Evolutionary conservation across 2,888 invertebrate genomes (phyloP).

Genomic region (Callimorpha dominula): DNA sequence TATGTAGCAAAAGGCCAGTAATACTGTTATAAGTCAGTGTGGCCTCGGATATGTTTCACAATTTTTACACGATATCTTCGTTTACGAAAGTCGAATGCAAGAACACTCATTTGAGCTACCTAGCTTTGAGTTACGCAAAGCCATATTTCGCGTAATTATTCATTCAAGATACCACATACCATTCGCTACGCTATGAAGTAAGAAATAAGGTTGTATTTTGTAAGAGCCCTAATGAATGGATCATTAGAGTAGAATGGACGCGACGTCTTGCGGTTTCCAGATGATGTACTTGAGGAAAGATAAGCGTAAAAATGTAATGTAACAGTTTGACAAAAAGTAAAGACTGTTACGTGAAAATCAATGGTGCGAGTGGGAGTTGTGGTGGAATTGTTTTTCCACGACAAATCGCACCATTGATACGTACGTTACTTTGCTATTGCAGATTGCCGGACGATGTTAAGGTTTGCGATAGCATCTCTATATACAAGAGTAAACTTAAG

Average conservation of each 20-base stretch:
- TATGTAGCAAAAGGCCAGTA: conserved; percentile 64
- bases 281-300: conserved; percentile 44
- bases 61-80: conserved; percentile 78
- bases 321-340: conserved; percentile 50
- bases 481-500: too few relatives aligned
- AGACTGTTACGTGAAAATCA: conserved; percentile 37
- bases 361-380: conserved; percentile 30
- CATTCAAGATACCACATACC: conserved; percentile 40
- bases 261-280: conserved; percentile 39
- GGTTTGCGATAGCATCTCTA: too few relatives aligned
- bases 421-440: too few relatives aligned
- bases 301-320: conserved; percentile 41
- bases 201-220: conserved; percentile 40
- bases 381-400: conserved; percentile 17
- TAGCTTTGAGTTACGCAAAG: conserved; percentile 59
- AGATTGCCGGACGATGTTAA: too few relatives aligned
- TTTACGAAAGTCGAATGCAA: conserved; percentile 77
- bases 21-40: conserved; percentile 47
- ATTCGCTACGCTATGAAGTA: conserved; percentile 36
- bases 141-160: conserved; percentile 47
- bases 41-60: conserved; percentile 74
- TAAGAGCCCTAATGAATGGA: conserved; percentile 32
- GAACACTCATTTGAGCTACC: conserved; percentile 65
- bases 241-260: conserved; percentile 28
- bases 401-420: too few relatives aligned